Percentiles rank a stretch among this genome's conserved stretches.
Conservation (phyloP, 1,140 invertebrate genomes). For the Lycorma delicatula region DNA sequence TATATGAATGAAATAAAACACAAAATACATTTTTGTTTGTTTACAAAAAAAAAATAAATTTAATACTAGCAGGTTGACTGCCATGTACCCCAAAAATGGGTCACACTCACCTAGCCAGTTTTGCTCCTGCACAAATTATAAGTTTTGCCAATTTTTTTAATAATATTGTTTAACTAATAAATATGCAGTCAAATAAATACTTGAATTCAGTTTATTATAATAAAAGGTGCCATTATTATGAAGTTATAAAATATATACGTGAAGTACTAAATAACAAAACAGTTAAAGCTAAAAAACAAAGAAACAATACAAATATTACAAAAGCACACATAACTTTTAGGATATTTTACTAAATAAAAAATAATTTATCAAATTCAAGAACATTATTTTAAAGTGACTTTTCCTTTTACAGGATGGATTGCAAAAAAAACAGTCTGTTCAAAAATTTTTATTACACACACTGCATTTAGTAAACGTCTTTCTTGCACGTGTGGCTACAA, state of each 20-base stretch:
- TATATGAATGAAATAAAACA: too few species aligned
- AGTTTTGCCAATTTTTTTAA: not conserved
- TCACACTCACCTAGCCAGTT: not conserved
- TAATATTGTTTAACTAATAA: not conserved
- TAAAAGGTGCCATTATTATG: too few species aligned
- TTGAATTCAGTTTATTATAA: too few species aligned
- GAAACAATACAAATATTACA: not conserved
- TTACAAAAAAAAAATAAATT: too few species aligned
- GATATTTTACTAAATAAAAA: not conserved
- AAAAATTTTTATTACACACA: not conserved
- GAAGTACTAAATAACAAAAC: too few species aligned
- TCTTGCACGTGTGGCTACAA: not conserved
- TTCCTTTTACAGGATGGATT: not conserved
- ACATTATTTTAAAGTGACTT: not conserved
- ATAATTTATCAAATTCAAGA: too few species aligned
- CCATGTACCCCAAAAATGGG: conserved; percentile 1
- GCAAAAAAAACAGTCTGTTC: not conserved
- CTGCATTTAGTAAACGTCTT: not conserved
- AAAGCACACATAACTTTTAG: not conserved
- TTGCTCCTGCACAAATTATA: not conserved
- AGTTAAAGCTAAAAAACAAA: not conserved
- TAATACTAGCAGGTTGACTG: conserved; percentile 5
- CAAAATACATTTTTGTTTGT: too few species aligned
- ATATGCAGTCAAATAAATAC: too few species aligned
- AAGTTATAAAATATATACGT: too few species aligned